These are phyloP conservation scores for Cyphomyrus plagiostoma DNA, from an alignment of 2,113 vertebrate species.

Conservation along the genomic window DNA sequence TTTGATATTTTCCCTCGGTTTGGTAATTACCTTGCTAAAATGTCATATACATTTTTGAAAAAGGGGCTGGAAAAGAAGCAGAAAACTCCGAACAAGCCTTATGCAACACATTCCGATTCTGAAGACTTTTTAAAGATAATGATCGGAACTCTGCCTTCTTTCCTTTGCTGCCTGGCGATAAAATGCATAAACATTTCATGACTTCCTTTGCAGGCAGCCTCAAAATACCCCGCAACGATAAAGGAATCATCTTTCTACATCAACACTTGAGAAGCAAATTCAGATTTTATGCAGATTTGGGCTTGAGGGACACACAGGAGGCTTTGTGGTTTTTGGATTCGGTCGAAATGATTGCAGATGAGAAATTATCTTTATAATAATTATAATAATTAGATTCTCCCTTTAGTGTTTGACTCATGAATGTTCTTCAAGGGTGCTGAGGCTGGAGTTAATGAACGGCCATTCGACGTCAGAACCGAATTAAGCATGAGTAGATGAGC, in stretches of 20 bases:
- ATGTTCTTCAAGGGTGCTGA: background rate
- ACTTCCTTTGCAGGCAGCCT: background rate
- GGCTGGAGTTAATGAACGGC: background rate
- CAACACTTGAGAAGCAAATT: background rate
- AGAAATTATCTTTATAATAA: background rate
- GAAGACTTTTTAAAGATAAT: background rate
- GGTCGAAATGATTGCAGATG: background rate
- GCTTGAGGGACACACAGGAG: background rate
- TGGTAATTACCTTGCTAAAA: conserved; percentile 10
- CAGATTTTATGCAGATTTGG: background rate
- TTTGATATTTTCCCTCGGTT: background rate
- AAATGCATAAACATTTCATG: conserved; percentile 14
- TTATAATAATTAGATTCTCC: background rate
- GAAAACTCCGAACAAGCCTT: background rate
- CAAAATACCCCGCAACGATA: background rate
- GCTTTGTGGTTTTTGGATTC: background rate
- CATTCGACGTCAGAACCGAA: background rate
- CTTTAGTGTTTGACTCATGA: background rate
- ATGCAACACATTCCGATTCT: background rate
- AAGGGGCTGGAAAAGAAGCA: background rate
- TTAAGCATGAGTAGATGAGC: background rate
- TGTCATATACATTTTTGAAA: conserved; percentile 9
- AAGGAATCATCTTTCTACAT: background rate
- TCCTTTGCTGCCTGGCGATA: background rate
- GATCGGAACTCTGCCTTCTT: background rate